Base-by-base conservation (phyloP, 2,113 vertebrate genomes). In the Elephas maximus region DNA sequence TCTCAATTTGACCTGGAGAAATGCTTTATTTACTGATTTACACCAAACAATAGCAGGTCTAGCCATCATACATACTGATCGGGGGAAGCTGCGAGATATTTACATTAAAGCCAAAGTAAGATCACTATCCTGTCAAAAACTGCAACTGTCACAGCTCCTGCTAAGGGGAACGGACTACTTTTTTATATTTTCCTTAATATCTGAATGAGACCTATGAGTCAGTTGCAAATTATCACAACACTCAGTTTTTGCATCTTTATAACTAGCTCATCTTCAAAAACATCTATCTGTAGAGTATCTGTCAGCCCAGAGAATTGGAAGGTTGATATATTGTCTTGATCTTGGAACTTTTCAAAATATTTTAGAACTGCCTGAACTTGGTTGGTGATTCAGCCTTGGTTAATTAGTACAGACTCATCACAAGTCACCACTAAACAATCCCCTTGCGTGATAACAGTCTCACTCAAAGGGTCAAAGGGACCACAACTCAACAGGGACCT, bases 341-440 rank as follows among this genome's bases (percentile, higher is more conserved):
- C 30, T 83, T 77, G 78, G 53, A 97, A 91, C 89, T 97, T 96
- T 87, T 73, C 74, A 48, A 84, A 91, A 79, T 91, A 93, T 90
- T 93, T 96, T 84, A 77, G 71, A 93, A 93, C 51, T 69, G 76
- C 86, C 77, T 76, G 60, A 73, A 91, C n/a, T 62, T 63, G 62
- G 53, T 3, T 73, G 97, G 53, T 97, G 95, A 98, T 53, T 96
- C 95, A 92, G 51, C 86, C 67, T 81, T 65, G 51, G 74, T 51
- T 91, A 88, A 76, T 85, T 71, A 44, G 79, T 63, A 28, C 2
- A 81, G 78, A 81, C 44, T 90, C 93, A 93, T 63, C 80, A 18
- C 45, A 91, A 67, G n/a, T 87, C 95, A 91, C 88, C 74, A 63
- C 26, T 79, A 51, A 81, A 91, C 87, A 80, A 79, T 12, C 33